Base-by-base conservation (phyloP, 2,888 invertebrate genomes). In the Lasioglossum malachurum region DNA sequence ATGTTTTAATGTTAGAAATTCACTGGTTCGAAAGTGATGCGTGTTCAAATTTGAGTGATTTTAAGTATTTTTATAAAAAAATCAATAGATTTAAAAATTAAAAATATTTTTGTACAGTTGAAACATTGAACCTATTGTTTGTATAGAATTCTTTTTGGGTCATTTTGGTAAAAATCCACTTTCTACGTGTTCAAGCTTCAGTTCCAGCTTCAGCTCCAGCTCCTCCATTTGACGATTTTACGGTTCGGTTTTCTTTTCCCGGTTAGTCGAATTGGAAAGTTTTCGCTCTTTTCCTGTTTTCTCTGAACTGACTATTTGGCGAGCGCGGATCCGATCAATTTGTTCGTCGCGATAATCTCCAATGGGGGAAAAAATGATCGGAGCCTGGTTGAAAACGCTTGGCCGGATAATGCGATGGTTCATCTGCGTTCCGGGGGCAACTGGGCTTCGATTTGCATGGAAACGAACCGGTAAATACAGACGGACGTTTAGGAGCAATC, bases 401-500 rank as follows among this genome's bases (percentile, higher is more conserved):
- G 16, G 67, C 46, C 76, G 41, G 16, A 35, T 31, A 14, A 82
- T 73, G 74, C 44, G 73, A 77, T 73, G 77, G 77, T 84, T 57
- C n/a, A 78, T 78, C 57, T 10, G 27, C 2, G 31, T 4, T 23
- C 49, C 46, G 41, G 0, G 8, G 41, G 23, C n/a, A 57, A 27
- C 12, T 27, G 10, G 38, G 35, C 82, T 60, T 35, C 78, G 27
- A 82, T 82, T 84, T 84, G 67, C 69, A 82, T 78, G 57, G 74
- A 77, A 78, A 74, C 74, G 74, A 69, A 53, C 77, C 19, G 31
- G 8, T 57, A 49, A 82, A 77, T 72, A 78, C 60, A 31, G 16
- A 44, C 75, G 75, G 57, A 78, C 44, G 67, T 67, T 84, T 80
- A 80, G 74, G 67, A 78, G 75, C 75, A 46, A 81, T 78, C 84